Base-by-base conservation (phyloP, 2,888 invertebrate species). In the Cheilosia soror region DNA sequence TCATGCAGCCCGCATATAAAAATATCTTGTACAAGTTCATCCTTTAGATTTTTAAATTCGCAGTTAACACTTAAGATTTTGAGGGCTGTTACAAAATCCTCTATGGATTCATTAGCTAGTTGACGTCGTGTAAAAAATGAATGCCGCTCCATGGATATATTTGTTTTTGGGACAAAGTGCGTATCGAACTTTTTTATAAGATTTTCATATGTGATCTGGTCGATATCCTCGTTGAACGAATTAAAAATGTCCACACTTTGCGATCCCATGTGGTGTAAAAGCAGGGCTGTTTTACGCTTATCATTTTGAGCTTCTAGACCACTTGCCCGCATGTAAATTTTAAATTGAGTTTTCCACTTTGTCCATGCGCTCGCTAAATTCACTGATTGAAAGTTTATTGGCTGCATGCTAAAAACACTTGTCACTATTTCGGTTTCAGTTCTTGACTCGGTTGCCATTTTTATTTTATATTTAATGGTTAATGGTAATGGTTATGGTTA, bases 331-430 rank as follows among this genome's bases (percentile, higher is more conserved):
- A 72, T 31, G 53, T 62, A 72, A 13, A 72, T 72, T 53, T 72
- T 72, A 53, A 62, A 53, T 53, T 72, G 72, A 13, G 53, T 63
- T 63, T 73, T 73, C 55, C 72, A 63, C 9, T 62, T 73, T 62
- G 53, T 62, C 33, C 53, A 53, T 37, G 72, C 29, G n/a, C 53
- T 72, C n/a, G 72, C 72, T 25, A 72, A 13, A 20, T 72, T 53
- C 15, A 5, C 25, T 40, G 63, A 31, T 53, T 63, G 20, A 51
- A 60, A 71, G 11, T 71, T 51, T 47, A 71, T 71, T 29, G 60
- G 40, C 71, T 71, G 71, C 71, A 71, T 60, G 40, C 20, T 60
- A 33, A 73, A 63, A 63, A 44, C 72, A 63, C 62, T 55, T 33
- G 57, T 31, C 49, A 29, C 31, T 49, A 20, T 47, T 71, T 72